Evolutionary conservation across 2,797 vertebrate species (phyloP).

Genomic region (Yasuhikotakia modesta): DNA sequence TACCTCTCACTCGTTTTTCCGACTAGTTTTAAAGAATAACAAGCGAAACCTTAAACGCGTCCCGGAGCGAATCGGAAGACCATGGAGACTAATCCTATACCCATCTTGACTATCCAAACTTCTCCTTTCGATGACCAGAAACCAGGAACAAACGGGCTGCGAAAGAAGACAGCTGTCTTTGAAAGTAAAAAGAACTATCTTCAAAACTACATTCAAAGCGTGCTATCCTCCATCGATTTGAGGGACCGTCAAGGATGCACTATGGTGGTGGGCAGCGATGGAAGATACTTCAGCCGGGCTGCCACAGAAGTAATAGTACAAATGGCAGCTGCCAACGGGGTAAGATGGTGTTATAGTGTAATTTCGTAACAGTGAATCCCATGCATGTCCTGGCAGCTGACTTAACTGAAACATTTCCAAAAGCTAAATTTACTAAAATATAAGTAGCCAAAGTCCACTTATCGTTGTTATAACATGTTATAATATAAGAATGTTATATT

Average conservation of each 20-base stretch:
- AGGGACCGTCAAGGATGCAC: conserved; percentile 96
- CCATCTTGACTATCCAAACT: conserved; percentile 92
- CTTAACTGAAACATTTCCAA: neutral
- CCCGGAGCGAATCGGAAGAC: conserved; percentile 53
- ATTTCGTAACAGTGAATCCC: neutral
- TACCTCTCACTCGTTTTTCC: neutral
- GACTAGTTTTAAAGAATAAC: neutral
- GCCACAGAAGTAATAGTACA: conserved; percentile 94
- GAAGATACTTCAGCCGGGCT: conserved; percentile 90
- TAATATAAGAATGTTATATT: neutral
- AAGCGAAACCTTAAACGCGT: neutral
- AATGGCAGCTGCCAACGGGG: conserved; percentile 98
- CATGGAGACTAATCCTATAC: conserved; percentile 95
- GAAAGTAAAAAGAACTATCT: conserved; percentile 95
- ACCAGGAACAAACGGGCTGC: conserved; percentile 90
- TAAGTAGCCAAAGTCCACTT: no score
- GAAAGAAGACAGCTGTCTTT: conserved; percentile 90
- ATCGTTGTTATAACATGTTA: neutral
- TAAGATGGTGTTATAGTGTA: conserved; percentile 69
- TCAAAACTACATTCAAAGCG: conserved; percentile 96
- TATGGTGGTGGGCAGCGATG: conserved; percentile 97
- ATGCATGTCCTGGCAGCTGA: no score
- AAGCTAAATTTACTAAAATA: no score
- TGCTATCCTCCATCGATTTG: conserved; percentile 94
- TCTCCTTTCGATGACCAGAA: conserved; percentile 93